Evolutionary conservation across 2,797 vertebrate species (phyloP), one percentile per base, ranked within the genome.

Genomic region (Eulemur rubriventer): DNA sequence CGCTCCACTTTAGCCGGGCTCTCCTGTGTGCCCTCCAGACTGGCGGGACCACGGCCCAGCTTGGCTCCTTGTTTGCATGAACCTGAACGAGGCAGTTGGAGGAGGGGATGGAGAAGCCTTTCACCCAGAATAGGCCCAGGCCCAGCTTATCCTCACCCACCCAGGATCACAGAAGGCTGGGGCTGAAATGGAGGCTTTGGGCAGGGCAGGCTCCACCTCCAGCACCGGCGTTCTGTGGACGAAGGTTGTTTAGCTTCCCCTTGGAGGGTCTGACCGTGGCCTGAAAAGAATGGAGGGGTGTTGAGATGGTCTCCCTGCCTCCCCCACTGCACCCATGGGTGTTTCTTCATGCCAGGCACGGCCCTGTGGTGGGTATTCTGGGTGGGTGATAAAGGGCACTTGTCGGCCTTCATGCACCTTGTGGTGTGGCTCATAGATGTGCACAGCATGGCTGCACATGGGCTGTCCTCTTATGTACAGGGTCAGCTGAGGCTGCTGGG

Each of bases 381-480:
- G 30, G 2, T 8, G 30, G 26, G 72, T n/a, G 26, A 4, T 17
- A 6, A 4, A 35, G 41, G 10, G 43, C 35, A 1, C 4, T 59
- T 22, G 33, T 59, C 59, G 0, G 0, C 16, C 35, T 57, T 13
- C 4, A 0, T 6, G 67, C 22, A 4, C 41, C 16, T 48, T 16
- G 14, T 30, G 3, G 55, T 2, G 0, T 46, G 13, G n/a, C 46
- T 55, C 28, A 0, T 4, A 33, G 22, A n/a, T 2, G 0, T 11
- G 43, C 18, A 8, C 4, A 2, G 16, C 50, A 61, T 26, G 7
- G 70, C 28, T 22, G 72, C 20, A n/a, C 3, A 1, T 26, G 14
- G 52, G 79, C 48, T 41, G 10, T 78, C 7, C 24, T 63, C n/a
- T 1, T 16, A 1, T 22, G 3, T 41, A 6, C n/a, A 16, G 73